A percentile compares a stretch with the other conserved stretches of the same genome.
Conservation (phyloP, 2,797 vertebrate genomes). For the Gastrophryne carolinensis region DNA sequence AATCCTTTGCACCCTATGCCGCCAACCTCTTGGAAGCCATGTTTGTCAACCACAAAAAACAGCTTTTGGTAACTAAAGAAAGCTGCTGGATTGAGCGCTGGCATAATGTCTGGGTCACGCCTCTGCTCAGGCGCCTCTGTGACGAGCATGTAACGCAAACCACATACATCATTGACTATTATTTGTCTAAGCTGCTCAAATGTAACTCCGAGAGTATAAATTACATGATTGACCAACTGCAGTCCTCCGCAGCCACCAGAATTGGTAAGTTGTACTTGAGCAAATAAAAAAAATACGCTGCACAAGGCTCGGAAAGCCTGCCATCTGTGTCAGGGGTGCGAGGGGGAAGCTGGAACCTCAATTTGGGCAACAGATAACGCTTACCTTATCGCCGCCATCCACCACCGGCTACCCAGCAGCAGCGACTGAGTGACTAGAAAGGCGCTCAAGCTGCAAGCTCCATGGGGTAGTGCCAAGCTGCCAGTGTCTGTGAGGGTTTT, state of each 20-base stretch:
- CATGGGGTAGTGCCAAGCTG: too few relatives aligned
- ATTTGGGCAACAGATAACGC: too few relatives aligned
- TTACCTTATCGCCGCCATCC: too few relatives aligned
- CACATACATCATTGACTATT: constrained; percentile 90
- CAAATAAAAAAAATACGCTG: too few relatives aligned
- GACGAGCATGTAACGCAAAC: constrained; percentile 81
- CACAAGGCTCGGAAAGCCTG: too few relatives aligned
- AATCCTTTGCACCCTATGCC: constrained; percentile 87
- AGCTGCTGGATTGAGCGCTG: constrained; percentile 76
- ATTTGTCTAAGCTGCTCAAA: constrained; percentile 86
- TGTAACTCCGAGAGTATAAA: constrained; percentile 84
- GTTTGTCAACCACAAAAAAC: constrained; percentile 84
- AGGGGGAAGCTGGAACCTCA: too few relatives aligned
- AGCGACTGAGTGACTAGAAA: too few relatives aligned
- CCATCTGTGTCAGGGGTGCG: too few relatives aligned
- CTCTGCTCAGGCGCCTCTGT: constrained; percentile 84
- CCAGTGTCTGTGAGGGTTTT: too few relatives aligned
- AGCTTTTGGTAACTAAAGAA: constrained; percentile 65
- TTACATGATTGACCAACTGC: constrained; percentile 87
- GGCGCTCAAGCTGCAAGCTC: too few relatives aligned
- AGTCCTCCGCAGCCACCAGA: constrained; percentile 67
- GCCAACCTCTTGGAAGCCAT: constrained; percentile 90
- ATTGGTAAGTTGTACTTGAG: constrained; percentile 64
- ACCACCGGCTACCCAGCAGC: too few relatives aligned
- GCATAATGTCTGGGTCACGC: constrained; percentile 89